phyloP scores from a whole-genome alignment of 37 sponge, comb jelly and placozoan genomes.

The Theonella swinhoei region DNA sequence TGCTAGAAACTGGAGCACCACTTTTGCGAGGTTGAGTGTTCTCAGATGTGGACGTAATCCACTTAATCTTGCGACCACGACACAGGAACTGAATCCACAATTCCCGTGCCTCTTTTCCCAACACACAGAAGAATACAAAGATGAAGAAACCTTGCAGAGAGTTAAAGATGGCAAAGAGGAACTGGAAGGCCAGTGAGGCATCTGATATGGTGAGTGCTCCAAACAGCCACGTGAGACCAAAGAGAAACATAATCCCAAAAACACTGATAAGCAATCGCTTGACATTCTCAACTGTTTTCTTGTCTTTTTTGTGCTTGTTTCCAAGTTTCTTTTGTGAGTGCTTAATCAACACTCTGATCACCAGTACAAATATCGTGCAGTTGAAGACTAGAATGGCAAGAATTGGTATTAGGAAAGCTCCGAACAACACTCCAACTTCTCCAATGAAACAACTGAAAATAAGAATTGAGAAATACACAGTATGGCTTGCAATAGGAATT shows the following conservation, averaged over 20 bases:
- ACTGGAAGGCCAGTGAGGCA: slow-evolving; percentile 34
- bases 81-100: slow-evolving; percentile 2
- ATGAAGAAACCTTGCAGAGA: slow-evolving; percentile 59
- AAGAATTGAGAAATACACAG: too few species aligned
- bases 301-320: background rate
- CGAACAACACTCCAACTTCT: slow-evolving; percentile 22
- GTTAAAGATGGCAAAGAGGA: slow-evolving; percentile 51
- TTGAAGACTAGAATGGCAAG: slow-evolving; percentile 22
- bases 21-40: background rate
- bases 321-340: background rate
- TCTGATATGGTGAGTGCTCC: slow-evolving; percentile 46
- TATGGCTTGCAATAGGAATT: too few species aligned
- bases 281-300: background rate
- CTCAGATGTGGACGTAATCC: background rate
- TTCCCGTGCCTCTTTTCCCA: slow-evolving; percentile 10
- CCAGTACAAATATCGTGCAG: background rate
- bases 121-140: slow-evolving; percentile 53
- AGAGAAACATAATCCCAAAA: slow-evolving; percentile 19
- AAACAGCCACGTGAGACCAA: slow-evolving; percentile 64
- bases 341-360: slow-evolving; percentile 18
- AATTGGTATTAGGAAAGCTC: slow-evolving; percentile 25
- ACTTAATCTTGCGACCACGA: background rate
- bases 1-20: background rate
- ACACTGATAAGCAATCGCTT: background rate
- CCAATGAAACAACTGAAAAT: slow-evolving; percentile 27